Evolutionary conservation across 2,113 vertebrate species (phyloP), one percentile per base, ranked within the genome.

Genomic region (Brienomyrus longianalis): DNA sequence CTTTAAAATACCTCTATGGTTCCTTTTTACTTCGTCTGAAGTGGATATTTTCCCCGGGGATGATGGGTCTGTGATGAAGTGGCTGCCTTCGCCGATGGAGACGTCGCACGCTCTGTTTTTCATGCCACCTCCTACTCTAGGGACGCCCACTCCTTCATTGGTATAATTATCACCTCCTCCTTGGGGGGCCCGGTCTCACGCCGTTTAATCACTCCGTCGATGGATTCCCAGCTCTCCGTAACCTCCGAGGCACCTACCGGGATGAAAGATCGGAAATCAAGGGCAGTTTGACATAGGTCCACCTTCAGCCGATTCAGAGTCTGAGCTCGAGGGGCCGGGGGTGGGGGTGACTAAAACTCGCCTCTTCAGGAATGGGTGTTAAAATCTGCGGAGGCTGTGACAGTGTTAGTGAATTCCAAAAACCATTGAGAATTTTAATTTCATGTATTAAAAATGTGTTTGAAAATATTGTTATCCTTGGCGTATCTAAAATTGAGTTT

Each of bases 11-110:
- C 90, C 62, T 86, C 91, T 62, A 89, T 0, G 2, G 91, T 27
- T 90, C 93, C 92, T 89, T 89, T 94, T 92, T 91, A 92, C 92
- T 94, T 95, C 91, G 94, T 95, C 93, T 93, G 90, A 89, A 92
- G 52, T 89, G 91, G 88, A 93, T 92, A 93, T 94, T 94, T 94
- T 94, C 94, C 90, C 92, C 89, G 93, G 93, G 92, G 91, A 88
- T 92, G 90, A 93, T 92, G 92, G 50, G 45, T 88, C 3, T 89
- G 84, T 93, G 94, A 94, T 94, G 91, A 93, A 95, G 91, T 94
- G 52, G 74, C 52, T 86, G 77, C 88, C 43, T 17, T n/a, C 48
- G 80, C 88, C 92, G 62, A 21, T 90, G 56, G 91, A 10, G 92
- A 62, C 13, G 90, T 88, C 59, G 66, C 66, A 66, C 1, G 90